Conservation (phyloP, 2,797 vertebrate genomes). For the Bucorvus abyssinicus region DNA sequence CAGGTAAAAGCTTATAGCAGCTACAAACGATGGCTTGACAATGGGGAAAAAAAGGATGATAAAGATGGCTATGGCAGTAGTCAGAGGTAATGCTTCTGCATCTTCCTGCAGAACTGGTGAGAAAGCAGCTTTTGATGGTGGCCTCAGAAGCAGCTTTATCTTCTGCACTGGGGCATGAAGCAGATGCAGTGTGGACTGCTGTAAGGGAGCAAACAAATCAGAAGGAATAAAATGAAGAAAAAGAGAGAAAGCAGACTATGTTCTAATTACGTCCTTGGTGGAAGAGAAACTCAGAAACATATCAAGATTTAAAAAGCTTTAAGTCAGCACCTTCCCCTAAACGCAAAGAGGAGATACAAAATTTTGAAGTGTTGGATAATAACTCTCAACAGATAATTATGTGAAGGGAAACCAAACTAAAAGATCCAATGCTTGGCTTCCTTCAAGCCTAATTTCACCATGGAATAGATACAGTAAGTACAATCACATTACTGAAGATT, state of each 20-base stretch:
- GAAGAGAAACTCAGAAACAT: not conserved
- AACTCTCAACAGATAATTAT: not conserved
- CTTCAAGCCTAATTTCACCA: not conserved
- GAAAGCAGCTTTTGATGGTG: slow-evolving; percentile 34
- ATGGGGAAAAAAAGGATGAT: slow-evolving; percentile 7
- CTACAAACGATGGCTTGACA: slow-evolving; percentile 45
- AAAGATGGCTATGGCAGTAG: slow-evolving; percentile 28
- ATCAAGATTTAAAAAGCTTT: not conserved
- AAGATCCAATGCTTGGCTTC: not conserved
- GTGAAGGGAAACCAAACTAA: not conserved
- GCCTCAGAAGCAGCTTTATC: slow-evolving; percentile 29
- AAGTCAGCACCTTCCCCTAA: not conserved
- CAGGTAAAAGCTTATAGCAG: slow-evolving; percentile 49
- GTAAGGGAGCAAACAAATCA: not conserved
- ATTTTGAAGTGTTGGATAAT: too few species aligned
- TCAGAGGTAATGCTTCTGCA: slow-evolving; percentile 21
- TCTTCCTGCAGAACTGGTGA: slow-evolving; percentile 21
- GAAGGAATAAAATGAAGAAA: not conserved
- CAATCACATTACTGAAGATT: not conserved
- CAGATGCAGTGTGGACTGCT: not conserved
- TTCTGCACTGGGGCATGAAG: not conserved
- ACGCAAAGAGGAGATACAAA: not conserved
- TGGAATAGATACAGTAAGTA: not conserved
- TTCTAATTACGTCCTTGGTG: not conserved
- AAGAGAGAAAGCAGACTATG: not conserved